These are phyloP conservation scores for Punctoribates punctum DNA, from an alignment of 2,888 invertebrate genomes.

Conservation along the genomic window DNA sequence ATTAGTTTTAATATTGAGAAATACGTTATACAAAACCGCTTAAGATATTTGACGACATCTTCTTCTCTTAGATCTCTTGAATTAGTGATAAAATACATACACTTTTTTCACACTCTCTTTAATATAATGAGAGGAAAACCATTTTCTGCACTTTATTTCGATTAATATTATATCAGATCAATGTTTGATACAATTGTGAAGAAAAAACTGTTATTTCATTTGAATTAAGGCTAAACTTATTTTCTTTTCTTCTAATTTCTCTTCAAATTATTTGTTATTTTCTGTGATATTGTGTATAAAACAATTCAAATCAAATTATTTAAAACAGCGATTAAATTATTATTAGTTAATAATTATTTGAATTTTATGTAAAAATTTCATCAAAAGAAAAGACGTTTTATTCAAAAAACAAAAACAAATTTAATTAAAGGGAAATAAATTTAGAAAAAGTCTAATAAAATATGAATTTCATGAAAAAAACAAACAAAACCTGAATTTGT, in stretches of 20 bases:
- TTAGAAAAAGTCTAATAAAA: background rate
- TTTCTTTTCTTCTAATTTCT: background rate
- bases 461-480: background rate
- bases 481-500: background rate
- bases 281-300: background rate
- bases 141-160: background rate
- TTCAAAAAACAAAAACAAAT: background rate
- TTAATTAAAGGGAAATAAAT: background rate
- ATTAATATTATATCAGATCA: background rate
- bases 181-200: background rate
- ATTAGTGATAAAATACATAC: background rate
- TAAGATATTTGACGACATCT: conserved; percentile 11
- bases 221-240: background rate
- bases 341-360: background rate
- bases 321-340: background rate
- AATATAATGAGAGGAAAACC: background rate
- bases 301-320: background rate
- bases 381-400: background rate
- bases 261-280: background rate
- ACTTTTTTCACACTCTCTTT: background rate
- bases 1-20: background rate
- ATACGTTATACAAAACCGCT: background rate
- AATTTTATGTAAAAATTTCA: background rate
- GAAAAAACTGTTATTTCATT: background rate
- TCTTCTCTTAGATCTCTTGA: background rate